phyloP scores from a whole-genome alignment of 1,140 invertebrate species.

The Homalodisca vitripennis region DNA sequence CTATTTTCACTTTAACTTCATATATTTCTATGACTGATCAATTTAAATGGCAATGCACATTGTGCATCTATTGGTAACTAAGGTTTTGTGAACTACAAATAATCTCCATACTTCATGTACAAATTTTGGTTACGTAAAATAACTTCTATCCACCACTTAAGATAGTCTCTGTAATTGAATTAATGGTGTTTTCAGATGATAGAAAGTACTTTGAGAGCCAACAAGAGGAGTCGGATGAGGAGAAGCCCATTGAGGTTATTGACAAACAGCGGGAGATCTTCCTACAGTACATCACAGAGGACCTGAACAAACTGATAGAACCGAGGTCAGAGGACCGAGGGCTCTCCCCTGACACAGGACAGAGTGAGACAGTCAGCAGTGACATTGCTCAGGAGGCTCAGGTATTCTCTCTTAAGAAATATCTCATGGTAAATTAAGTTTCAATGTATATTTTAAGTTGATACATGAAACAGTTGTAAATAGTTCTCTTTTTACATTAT shows the following conservation, averaged over 20 bases:
- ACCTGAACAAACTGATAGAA: conserved; percentile 5
- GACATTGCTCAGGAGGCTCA: background rate
- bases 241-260: background rate
- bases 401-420: no score
- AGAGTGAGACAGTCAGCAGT: background rate
- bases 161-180: background rate
- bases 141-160: no score
- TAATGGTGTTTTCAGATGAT: conserved; percentile 9
- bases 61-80: no score
- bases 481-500: no score
- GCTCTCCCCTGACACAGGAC: conserved; percentile 13
- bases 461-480: no score
- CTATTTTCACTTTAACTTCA: no score
- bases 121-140: no score
- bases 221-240: background rate
- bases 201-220: conserved; percentile 8
- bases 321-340: conserved; percentile 9
- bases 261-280: conserved; percentile 24
- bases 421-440: no score
- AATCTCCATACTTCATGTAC: background rate
- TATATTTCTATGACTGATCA: no score
- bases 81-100: no score
- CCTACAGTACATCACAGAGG: conserved; percentile 20
- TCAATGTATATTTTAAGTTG: no score
- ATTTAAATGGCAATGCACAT: no score